phyloP scores from a whole-genome alignment of 2,113 vertebrate species.

The Turdus rufiventris region DNA sequence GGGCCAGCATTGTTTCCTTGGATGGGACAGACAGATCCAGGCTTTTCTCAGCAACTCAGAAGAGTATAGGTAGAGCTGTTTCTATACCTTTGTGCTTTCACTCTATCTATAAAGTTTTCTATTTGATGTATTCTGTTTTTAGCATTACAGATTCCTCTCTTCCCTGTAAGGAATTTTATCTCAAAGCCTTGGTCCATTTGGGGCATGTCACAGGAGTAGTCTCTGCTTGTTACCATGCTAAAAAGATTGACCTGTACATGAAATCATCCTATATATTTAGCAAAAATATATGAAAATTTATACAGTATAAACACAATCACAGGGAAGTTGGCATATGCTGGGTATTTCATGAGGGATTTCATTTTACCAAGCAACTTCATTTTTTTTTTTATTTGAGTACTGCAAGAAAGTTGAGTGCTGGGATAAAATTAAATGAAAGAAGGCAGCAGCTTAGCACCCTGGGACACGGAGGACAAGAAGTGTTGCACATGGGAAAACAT shows the following conservation, averaged over 20 bases:
- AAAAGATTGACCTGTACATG: background rate
- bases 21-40: background rate
- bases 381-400: background rate
- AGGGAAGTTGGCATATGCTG: slow-evolving; percentile 8
- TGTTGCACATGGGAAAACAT: slow-evolving; percentile 28
- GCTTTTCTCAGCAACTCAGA: background rate
- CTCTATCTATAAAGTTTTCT: background rate
- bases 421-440: slow-evolving; percentile 26
- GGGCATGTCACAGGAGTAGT: background rate
- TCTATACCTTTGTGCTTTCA: background rate
- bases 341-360: background rate
- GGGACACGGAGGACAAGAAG: slow-evolving; percentile 28
- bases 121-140: background rate
- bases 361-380: background rate
- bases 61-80: background rate
- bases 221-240: background rate
- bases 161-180: background rate
- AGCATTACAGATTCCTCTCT: background rate
- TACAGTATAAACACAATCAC: background rate
- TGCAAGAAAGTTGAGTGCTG: background rate
- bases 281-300: background rate
- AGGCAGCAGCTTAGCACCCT: background rate
- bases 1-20: background rate
- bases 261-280: background rate
- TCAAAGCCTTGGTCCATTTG: background rate